These are phyloP conservation scores for Phalloptychus januarius DNA, from an alignment of 2,797 vertebrate genomes.

Conservation along the genomic window DNA sequence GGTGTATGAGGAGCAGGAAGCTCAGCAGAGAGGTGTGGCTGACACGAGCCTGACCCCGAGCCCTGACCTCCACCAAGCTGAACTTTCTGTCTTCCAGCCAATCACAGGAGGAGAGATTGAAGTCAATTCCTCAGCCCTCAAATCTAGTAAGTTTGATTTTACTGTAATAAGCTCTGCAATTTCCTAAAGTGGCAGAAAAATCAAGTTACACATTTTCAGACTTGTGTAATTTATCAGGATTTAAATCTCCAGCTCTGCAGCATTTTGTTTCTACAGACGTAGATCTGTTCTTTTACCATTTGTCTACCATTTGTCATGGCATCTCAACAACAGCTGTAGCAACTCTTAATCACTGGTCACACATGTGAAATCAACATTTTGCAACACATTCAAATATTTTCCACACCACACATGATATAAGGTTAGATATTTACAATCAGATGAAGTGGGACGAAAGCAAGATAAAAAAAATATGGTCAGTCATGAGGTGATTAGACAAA, in stretches of 20 bases:
- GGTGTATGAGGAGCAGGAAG: constrained; percentile 90
- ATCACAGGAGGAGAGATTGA: constrained; percentile 91
- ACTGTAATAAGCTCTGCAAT: constrained; percentile 9
- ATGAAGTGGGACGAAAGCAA: not conserved
- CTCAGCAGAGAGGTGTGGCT: constrained; percentile 75
- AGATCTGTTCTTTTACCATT: not conserved
- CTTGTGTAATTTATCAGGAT: not conserved
- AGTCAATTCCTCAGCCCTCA: constrained; percentile 92
- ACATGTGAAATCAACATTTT: not conserved
- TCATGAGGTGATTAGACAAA: not conserved
- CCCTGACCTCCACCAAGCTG: constrained; percentile 88
- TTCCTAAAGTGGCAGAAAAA: not conserved
- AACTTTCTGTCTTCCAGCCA: constrained; percentile 90
- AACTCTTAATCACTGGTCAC: not conserved
- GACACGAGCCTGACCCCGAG: constrained; percentile 76
- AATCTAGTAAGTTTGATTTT: constrained; percentile 86
- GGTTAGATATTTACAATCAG: not conserved
- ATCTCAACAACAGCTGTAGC: not conserved
- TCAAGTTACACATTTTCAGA: not conserved
- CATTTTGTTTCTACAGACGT: not conserved
- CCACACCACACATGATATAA: not conserved
- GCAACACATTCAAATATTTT: not conserved
- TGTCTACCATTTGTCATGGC: not conserved
- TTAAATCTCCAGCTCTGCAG: not conserved
- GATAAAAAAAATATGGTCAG: not conserved